phyloP scores from a whole-genome alignment of 2,797 vertebrate genomes.

The Linurgus olivaceus region DNA sequence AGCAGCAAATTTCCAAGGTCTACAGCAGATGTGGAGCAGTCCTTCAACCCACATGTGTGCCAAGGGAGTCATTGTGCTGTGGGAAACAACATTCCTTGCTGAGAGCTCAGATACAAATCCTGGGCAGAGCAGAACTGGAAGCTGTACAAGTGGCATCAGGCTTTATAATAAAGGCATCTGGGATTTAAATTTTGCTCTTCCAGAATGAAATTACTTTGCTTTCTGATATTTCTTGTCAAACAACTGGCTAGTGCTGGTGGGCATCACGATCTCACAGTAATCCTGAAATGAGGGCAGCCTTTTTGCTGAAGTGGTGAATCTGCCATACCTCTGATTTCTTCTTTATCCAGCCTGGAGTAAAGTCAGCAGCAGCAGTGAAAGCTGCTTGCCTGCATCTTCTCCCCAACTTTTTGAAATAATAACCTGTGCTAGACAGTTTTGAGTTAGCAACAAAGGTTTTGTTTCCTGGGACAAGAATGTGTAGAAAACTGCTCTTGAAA shows the following conservation, averaged over 20 bases:
- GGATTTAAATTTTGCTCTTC: neutral
- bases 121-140: neutral
- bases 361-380: neutral
- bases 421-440: neutral
- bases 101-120: neutral
- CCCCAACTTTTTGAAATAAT: neutral
- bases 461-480: neutral
- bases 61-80: neutral
- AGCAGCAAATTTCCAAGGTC: neutral
- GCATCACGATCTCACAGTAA: neutral
- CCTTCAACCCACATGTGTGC: neutral
- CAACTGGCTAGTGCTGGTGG: neutral
- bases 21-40: neutral
- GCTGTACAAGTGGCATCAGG: neutral
- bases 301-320: neutral
- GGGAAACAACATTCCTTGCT: neutral
- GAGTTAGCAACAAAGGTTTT: neutral
- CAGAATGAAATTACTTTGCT: neutral
- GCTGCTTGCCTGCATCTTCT: neutral
- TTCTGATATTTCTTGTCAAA: neutral
- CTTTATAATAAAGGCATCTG: neutral
- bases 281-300: neutral
- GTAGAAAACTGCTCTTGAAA: slow-evolving; percentile 1
- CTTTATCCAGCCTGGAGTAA: neutral
- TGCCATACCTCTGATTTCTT: neutral